Conservation (phyloP, 2,888 invertebrate genomes). For the Dicroscelio sp. region DNA sequence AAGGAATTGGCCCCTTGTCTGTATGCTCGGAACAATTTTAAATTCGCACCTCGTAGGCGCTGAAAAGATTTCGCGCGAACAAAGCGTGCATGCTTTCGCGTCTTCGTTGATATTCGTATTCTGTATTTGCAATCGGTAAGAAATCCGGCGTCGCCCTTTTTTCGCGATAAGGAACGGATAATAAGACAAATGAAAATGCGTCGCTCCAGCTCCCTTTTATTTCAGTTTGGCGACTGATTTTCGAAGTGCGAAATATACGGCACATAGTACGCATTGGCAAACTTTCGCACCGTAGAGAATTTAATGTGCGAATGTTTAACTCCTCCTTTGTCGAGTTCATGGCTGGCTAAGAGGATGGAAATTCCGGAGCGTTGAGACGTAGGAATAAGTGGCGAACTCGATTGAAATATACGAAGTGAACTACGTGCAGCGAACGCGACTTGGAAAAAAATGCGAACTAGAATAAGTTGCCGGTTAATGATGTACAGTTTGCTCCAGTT, state of each 20-base stretch:
- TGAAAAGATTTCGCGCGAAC: conserved; percentile 85
- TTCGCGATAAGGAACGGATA: conserved; percentile 52
- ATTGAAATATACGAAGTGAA: conserved; percentile 38
- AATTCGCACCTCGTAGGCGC: conserved; percentile 80
- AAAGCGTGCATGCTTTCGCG: conserved; percentile 76
- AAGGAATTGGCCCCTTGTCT: conserved; percentile 83
- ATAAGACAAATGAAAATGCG: conserved; percentile 44
- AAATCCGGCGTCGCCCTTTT: conserved; percentile 30
- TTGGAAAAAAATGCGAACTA: conserved; percentile 35
- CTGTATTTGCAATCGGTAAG: conserved; percentile 75
- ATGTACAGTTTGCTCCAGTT: neutral
- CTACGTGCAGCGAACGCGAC: neutral
- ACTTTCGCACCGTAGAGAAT: conserved; percentile 34
- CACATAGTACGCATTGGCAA: conserved; percentile 31
- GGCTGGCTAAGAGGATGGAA: neutral
- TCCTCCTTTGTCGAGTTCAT: conserved; percentile 16
- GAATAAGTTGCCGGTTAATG: neutral
- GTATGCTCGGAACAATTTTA: conserved; percentile 82
- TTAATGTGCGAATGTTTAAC: conserved; percentile 63
- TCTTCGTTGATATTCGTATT: conserved; percentile 74
- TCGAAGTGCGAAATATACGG: neutral
- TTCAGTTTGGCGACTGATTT: conserved; percentile 30
- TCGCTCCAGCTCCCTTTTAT: neutral
- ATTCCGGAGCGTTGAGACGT: conserved; percentile 14
- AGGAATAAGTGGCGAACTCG: conserved; percentile 20